Base-by-base conservation (phyloP, 2,888 invertebrate species). In the Drosophila mercatorum region DNA sequence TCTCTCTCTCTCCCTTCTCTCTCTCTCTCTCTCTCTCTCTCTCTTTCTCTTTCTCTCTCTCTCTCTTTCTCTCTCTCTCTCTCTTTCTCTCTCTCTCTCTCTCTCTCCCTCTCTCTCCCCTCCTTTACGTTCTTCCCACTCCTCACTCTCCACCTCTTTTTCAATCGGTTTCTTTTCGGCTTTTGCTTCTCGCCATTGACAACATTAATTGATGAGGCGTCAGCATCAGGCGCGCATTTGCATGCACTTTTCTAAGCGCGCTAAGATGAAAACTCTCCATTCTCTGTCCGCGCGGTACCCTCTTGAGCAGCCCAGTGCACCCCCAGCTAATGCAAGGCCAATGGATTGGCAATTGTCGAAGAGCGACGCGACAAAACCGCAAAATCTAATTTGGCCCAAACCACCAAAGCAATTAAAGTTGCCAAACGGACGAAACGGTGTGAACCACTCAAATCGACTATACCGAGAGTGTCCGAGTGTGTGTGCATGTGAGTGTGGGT, bases 381-480 rank as follows among this genome's bases (percentile, higher is more conserved):
- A 80, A 78, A 89, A 88, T 86, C 86, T 86, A 86, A 86, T 86
- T 86, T 86, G 82, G 78, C 75, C 72, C 90, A 90, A 87, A 90
- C 89, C 88, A 73, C 90, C 79, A 83, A 88, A 89, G 88, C 89
- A 88, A 88, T 88, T 88, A 90, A 88, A 88, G 85, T 90, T 89
- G 88, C 89, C 71, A 66, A 71, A 63, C 73, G 75, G 70, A 55
- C 68, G 55, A 47, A 68, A 68, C 73, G 72, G 66, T 78, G 69
- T 62, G 69, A 80, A 61, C 55, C 64, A 59, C 51, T 58, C 69
- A 56, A 75, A 68, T 63, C 71, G 60, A 57, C 53, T 46, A 36
- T 12, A 8, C 14, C 22, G 22, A 22, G 53, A 38, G 28, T 46
- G 46, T 7, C 6, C 44, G 44, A 46, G 26, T 40, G 53, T 58